Evolutionary conservation across 2,888 invertebrate genomes (phyloP), one percentile per base, ranked within the genome.

Genomic region (Lithophane socia): DNA sequence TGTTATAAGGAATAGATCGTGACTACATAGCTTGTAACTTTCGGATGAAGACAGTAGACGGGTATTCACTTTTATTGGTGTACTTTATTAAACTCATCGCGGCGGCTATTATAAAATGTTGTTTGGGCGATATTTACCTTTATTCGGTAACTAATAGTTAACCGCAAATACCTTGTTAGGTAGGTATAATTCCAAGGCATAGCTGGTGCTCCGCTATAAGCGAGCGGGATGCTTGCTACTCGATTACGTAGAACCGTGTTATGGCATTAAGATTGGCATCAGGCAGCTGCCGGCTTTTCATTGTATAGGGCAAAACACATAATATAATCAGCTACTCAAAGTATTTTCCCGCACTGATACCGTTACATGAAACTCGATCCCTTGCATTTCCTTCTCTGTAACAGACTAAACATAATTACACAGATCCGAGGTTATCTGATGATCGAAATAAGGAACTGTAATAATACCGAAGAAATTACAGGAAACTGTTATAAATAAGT

Each of bases 241-340:
- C 92, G 88, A 93, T 94, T 95, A 95, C 94, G 92, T 90, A 90
- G 89, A 88, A 90, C 90, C 89, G 90, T 89, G 92, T 91, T 93
- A 92, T 89, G 88, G 91, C 89, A 92, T 92, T 92, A 91, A 94
- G 94, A 95, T 95, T 93, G 89, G 89, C 90, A 94, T 95, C 94
- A 86, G 80, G 83, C 87, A 86, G 88, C 89, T 80, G 87, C 89
- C 88, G 86, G 88, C 87, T 88, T 67, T 90, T 90, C 90, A 91
- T 90, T 89, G 90, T 86, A 89, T 73, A 74, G 86, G 82, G 90
- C 87, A 90, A 90, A 91, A 91, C 87, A 88, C 90, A 90, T 88
- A 89, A 87, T 89, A 90, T 92, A 92, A 92, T 92, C 89, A 91
- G 91, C 89, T 90, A 90, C 89, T 90, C 91, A 66, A 91, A 87